Base-by-base conservation (phyloP, 2,113 vertebrate genomes). In the Benitochromis conjunctus region DNA sequence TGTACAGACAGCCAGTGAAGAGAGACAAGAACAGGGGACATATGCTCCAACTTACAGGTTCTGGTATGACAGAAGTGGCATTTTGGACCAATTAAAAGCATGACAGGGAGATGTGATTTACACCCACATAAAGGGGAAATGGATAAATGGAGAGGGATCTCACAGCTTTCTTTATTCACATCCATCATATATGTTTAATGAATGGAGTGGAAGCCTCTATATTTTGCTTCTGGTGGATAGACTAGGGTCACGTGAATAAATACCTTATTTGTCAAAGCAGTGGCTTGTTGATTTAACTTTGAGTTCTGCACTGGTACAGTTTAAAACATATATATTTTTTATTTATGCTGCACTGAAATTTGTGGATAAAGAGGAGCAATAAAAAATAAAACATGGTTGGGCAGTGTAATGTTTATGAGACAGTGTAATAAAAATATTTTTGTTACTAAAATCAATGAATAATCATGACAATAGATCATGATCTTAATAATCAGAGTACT, bases 71-170 rank as follows among this genome's bases (percentile, higher is more conserved):
- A 60, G 26, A 31, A 60, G 57, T 31, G 26, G 14, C 57, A 31
- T 58, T 58, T 58, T 58, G 26, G 31, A 58, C 57, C 26, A 31
- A 60, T 60, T 60, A 60, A 60, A 60, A 60, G 26, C 57, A 18
- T 31, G 26, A 60, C 8, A 18, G 26, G 57, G 14, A 60, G 57
- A 9, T 1, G 14, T 60, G 57, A 60, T 31, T 31, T 18, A 31
- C 8, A 1, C 1, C 57, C 14, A 18, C 57, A 5, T 31, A 58
- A 31, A 58, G 3, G 26, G 26, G 26, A 58, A 29, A 58, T 58
- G 13, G 56, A 31, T 58, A 9, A 14, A 58, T 0, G 0, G 56
- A 31, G 5, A 29, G 13, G 5, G 1, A 58, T 13, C 24, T 58
- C 24, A 16, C 56, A 29, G 56, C 18, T 36, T 64, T 36, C 31